Base-by-base conservation (phyloP, 2,113 vertebrate species). In the Phrynocephalus versicolor region DNA sequence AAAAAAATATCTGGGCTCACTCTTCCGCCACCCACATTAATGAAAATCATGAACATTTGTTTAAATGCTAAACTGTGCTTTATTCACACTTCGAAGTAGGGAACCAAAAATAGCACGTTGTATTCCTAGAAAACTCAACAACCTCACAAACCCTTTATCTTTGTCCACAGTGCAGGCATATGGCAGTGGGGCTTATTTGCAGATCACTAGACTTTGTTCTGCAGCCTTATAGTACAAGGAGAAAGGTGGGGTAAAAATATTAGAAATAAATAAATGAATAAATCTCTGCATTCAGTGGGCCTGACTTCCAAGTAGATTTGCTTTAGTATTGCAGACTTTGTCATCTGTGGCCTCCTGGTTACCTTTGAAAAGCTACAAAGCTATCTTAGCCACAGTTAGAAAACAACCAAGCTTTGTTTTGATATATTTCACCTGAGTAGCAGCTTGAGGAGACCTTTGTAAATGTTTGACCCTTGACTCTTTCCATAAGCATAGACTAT, bases 301-400 rank as follows among this genome's bases (percentile, higher is more conserved):
- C 25, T 67, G 25, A 30, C 1, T 37, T 10, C 45, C 25, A 78
- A 27, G 35, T 73, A 60, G 8, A 33, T 81, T 67, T 76, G 79
- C 89, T 87, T n/a, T 89, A 89, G 85, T 75, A 88, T 88, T 89
- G 88, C 51, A 84, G 74, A 89, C 85, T 81, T 83, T 87, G n/a
- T 64, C 89, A 94, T 91, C 91, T 94, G 87, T 88, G 86, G 92
- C 90, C 91, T 92, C 83, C 81, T 75, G 71, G 81, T 90, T 95
- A 92, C 92, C 88, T 92, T 92, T 91, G 89, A 83, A 93, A 94
- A 94, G 88, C 94, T 96, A 87, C 91, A 82, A 90, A 94, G 81
- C 91, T 91, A 94, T 94, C 91, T 94, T 58, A 15, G 85, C 89
- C 13, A 51, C 85, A 84, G 90, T 89, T 65, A 74, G 62, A 92